A percentile compares a stretch with the other conserved stretches of the same genome.
phyloP scores from a whole-genome alignment of 2,888 invertebrate genomes.

The Agrochola macilenta region DNA sequence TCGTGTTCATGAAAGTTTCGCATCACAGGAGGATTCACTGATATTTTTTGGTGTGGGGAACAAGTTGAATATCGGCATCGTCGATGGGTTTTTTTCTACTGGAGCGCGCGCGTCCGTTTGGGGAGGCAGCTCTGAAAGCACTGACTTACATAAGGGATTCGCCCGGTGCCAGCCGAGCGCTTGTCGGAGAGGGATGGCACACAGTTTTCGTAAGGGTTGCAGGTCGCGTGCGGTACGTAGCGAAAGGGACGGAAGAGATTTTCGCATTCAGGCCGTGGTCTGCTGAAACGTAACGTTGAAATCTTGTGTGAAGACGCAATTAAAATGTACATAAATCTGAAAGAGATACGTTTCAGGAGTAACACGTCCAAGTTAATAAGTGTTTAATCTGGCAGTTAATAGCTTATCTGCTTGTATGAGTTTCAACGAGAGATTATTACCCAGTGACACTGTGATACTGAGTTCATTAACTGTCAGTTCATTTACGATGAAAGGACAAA shows the following conservation, averaged over 20 bases:
- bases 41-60: conserved; percentile 63
- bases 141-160: conserved; percentile 90
- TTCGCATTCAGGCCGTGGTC: conserved; percentile 79
- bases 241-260: conserved; percentile 83
- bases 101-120: conserved; percentile 75
- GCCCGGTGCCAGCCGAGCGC: conserved; percentile 82
- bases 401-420: conserved; percentile 64
- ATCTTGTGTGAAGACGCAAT: conserved; percentile 89
- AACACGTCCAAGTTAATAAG: conserved; percentile 79
- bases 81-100: conserved; percentile 67
- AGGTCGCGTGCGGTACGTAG: conserved; percentile 75
- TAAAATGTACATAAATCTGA: conserved; percentile 87
- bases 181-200: conserved; percentile 82
- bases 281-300: conserved; percentile 79
- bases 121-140: conserved; percentile 75
- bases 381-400: conserved; percentile 78
- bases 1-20: conserved; percentile 77
- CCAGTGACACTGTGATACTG: conserved; percentile 2
- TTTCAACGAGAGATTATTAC: conserved; percentile 38
- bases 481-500: neutral
- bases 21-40: conserved; percentile 71
- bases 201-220: conserved; percentile 82
- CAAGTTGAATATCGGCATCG: conserved; percentile 77
- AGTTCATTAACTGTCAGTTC: conserved; percentile 25
- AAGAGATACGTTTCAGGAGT: conserved; percentile 78